These are phyloP conservation scores for Zaprionus nigranus DNA, from an alignment of 1,140 invertebrate species.

Conservation along the genomic window DNA sequence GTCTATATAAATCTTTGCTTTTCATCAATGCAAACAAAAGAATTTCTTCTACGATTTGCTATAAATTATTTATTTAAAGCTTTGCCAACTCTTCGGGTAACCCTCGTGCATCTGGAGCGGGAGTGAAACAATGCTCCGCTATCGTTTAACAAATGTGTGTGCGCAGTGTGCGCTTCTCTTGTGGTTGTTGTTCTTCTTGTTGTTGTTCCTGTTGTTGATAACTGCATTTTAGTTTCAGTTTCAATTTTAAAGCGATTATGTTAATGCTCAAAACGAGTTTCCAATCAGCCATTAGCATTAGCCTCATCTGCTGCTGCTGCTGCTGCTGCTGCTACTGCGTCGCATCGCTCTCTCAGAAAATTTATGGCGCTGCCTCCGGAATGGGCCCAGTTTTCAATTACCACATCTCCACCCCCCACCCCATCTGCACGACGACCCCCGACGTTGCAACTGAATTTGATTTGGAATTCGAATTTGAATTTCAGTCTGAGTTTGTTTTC, in stretches of 20 bases:
- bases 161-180: conserved; percentile 16
- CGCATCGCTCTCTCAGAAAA: conserved; percentile 51
- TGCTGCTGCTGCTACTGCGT: conserved; percentile 13
- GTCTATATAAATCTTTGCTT: too few relatives aligned
- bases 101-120: conserved; percentile 7
- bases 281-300: conserved; percentile 78
- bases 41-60: too few relatives aligned
- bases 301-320: conserved; percentile 24
- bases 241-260: conserved; percentile 82
- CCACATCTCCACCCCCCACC: conserved; percentile 38
- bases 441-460: conserved; percentile 23
- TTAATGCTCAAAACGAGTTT: conserved; percentile 77
- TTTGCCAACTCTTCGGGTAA: background rate
- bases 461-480: conserved; percentile 28
- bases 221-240: conserved; percentile 77
- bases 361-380: conserved; percentile 53
- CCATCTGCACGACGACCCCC: background rate
- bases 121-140: conserved; percentile 37
- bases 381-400: conserved; percentile 69
- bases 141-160: conserved; percentile 41
- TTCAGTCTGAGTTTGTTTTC: conserved; percentile 7
- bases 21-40: too few relatives aligned
- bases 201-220: conserved; percentile 51
- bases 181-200: conserved; percentile 26
- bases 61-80: too few relatives aligned